phyloP scores from a whole-genome alignment of 2,797 vertebrate species.

The Cetoscarus ocellatus region DNA sequence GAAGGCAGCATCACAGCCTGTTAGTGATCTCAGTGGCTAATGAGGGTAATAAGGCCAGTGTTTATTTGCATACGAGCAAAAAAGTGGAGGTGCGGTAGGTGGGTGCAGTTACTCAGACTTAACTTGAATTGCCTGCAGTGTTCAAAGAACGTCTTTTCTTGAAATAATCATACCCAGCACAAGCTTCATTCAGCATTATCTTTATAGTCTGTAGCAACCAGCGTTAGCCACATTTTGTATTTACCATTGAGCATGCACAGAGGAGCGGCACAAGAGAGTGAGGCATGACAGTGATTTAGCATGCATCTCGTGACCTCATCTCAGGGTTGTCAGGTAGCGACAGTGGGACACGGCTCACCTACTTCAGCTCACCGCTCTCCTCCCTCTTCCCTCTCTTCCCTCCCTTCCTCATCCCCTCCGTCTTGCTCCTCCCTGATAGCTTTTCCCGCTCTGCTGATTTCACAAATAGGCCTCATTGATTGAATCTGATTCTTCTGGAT shows the following conservation, averaged over 20 bases:
- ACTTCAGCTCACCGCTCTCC: slow-evolving; percentile 65
- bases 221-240: slow-evolving; percentile 51
- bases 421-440: slow-evolving; percentile 78
- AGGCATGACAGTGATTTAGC: slow-evolving; percentile 63
- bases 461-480: slow-evolving; percentile 89
- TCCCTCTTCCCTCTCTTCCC: slow-evolving; percentile 20
- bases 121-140: too few relatives aligned
- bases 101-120: slow-evolving; percentile 22
- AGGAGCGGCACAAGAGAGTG: slow-evolving; percentile 18
- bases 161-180: background rate
- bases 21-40: too few relatives aligned
- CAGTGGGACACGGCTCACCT: slow-evolving; percentile 71
- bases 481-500: slow-evolving; percentile 86
- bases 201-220: slow-evolving; percentile 34
- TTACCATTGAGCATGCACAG: slow-evolving; percentile 25
- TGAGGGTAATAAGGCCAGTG: too few relatives aligned
- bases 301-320: slow-evolving; percentile 70
- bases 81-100: too few relatives aligned
- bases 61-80: too few relatives aligned
- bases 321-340: slow-evolving; percentile 63
- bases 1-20: too few relatives aligned
- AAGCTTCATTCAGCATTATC: slow-evolving; percentile 14
- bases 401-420: slow-evolving; percentile 52
- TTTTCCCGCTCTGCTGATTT: slow-evolving; percentile 85
- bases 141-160: too few relatives aligned